These are phyloP conservation scores for Ictalurus furcatus DNA, from an alignment of 2,113 vertebrate genomes.

Conservation along the genomic window DNA sequence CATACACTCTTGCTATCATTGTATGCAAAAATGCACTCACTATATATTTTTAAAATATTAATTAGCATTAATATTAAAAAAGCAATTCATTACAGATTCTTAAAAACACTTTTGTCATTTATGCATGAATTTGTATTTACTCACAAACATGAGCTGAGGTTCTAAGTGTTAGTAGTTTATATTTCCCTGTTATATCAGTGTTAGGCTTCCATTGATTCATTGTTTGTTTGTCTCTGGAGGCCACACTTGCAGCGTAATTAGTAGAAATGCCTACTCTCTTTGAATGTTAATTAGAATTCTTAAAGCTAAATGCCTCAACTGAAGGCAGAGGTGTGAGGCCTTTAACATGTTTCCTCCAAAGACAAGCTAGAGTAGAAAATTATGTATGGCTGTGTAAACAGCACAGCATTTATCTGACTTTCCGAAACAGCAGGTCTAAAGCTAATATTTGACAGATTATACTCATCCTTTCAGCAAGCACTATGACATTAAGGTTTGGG, in stretches of 20 bases:
- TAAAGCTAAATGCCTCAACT: constrained; percentile 21
- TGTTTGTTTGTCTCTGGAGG: constrained; percentile 37
- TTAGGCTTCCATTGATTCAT: constrained; percentile 30
- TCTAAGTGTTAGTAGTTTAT: background rate
- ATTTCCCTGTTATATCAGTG: background rate
- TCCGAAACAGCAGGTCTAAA: constrained; percentile 19
- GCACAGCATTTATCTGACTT: constrained; percentile 23
- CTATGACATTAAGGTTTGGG: constrained; percentile 22
- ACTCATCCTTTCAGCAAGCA: constrained; percentile 41
- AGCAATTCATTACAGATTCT: background rate
- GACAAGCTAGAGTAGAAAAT: constrained; percentile 27
- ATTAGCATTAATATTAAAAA: background rate
- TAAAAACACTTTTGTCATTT: background rate
- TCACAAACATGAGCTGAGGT: background rate
- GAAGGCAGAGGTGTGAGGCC: constrained; percentile 19
- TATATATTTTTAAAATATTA: background rate
- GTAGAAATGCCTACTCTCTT: constrained; percentile 23
- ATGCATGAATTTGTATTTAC: background rate
- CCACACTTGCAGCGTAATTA: constrained; percentile 33
- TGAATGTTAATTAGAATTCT: constrained; percentile 37
- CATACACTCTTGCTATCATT: background rate
- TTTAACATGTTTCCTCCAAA: constrained; percentile 15
- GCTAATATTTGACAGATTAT: constrained; percentile 40
- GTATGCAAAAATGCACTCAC: background rate
- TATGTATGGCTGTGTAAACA: constrained; percentile 25